These are phyloP conservation scores for Syrphus vitripennis DNA, from an alignment of 2,888 invertebrate species.

Conservation along the genomic window DNA sequence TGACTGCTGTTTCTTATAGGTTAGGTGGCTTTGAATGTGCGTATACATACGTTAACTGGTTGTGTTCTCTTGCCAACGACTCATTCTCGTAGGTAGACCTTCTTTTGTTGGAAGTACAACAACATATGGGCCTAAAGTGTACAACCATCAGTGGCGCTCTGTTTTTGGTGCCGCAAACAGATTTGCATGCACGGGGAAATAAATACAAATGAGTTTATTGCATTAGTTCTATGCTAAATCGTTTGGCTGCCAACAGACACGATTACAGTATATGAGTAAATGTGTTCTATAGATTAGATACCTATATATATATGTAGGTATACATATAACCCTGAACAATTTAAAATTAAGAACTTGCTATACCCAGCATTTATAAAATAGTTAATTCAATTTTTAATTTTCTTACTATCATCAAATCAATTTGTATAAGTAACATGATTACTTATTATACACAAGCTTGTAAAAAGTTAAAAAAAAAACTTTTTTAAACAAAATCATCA, in stretches of 20 bases:
- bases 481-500: no score
- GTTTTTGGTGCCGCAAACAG: slow-evolving; percentile 69
- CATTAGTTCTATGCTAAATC: slow-evolving; percentile 48
- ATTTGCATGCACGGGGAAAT: slow-evolving; percentile 32
- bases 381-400: no score
- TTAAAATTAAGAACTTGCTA: no score
- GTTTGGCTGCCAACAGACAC: slow-evolving; percentile 7
- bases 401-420: no score
- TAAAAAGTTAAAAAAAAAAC: no score
- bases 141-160: slow-evolving; percentile 55
- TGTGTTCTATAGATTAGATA: background rate
- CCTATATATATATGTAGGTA: background rate
- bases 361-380: no score
- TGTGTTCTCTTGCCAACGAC: background rate
- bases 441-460: no score
- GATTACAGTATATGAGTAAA: background rate
- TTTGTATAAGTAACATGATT: no score
- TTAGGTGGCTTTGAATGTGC: slow-evolving; percentile 19
- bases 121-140: slow-evolving; percentile 24
- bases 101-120: slow-evolving; percentile 11
- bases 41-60: slow-evolving; percentile 26
- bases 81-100: slow-evolving; percentile 37
- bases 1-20: background rate
- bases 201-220: slow-evolving; percentile 61
- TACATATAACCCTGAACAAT: no score